Conservation (phyloP, 2,113 vertebrate genomes). For the Bubalus kerabau region DNA sequence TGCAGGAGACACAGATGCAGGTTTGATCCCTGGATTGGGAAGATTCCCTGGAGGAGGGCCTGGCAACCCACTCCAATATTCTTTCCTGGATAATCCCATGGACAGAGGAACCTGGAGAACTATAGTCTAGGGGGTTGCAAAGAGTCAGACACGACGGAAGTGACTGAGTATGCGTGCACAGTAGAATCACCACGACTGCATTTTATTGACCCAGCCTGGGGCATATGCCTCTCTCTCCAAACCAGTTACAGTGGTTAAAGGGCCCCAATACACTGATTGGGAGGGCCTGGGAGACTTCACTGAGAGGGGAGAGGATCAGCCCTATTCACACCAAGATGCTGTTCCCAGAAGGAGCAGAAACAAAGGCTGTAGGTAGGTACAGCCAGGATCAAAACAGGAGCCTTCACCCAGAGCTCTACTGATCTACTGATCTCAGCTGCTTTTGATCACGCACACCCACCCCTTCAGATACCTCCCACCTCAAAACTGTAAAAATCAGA, state of each 20-base stretch:
- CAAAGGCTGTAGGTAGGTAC: background rate
- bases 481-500: background rate
- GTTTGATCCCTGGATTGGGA: background rate
- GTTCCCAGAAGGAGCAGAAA: background rate
- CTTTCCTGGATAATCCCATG: background rate
- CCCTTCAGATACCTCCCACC: background rate
- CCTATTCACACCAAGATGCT: background rate
- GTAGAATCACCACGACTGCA: background rate
- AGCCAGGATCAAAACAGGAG: background rate
- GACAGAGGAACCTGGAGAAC: background rate
- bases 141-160: fast-evolving
- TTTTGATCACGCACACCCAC: background rate
- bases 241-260: background rate
- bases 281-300: background rate
- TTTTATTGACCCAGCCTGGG: background rate
- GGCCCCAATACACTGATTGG: background rate
- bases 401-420: background rate
- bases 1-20: background rate
- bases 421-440: background rate
- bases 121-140: background rate
- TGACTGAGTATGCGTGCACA: fast-evolving
- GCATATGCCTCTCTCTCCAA: background rate
- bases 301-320: background rate
- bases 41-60: background rate
- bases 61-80: background rate